Conservation (phyloP, 1,140 invertebrate genomes). For the Leptopilina boulardi region DNA sequence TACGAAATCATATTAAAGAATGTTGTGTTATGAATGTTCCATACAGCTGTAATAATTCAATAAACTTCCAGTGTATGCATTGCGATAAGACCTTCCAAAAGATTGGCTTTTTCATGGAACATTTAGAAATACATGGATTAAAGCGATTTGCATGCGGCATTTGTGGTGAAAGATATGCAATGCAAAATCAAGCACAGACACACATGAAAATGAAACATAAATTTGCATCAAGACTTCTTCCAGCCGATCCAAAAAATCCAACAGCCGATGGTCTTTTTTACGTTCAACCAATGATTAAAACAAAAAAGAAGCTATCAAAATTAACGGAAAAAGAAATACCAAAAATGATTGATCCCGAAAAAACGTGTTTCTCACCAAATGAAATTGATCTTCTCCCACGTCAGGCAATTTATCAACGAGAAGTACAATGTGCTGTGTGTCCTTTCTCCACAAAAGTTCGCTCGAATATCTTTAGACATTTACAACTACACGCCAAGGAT, state of each 20-base stretch:
- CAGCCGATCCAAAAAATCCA: slow-evolving; percentile 76
- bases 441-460: slow-evolving; percentile 84
- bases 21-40: slow-evolving; percentile 60
- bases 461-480: slow-evolving; percentile 84
- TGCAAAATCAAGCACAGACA: slow-evolving; percentile 68
- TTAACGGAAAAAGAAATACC: slow-evolving; percentile 51
- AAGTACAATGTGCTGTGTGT: slow-evolving; percentile 81
- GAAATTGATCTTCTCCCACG: slow-evolving; percentile 81
- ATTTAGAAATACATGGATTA: slow-evolving; percentile 75
- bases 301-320: slow-evolving; percentile 54
- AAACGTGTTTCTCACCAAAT: slow-evolving; percentile 76
- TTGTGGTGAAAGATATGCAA: slow-evolving; percentile 73
- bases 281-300: slow-evolving; percentile 69
- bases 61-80: slow-evolving; percentile 74
- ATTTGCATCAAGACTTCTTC: slow-evolving; percentile 69
- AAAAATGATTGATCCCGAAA: slow-evolving; percentile 64
- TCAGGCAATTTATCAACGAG: slow-evolving; percentile 80
- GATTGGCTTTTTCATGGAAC: slow-evolving; percentile 70
- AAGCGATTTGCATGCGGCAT: slow-evolving; percentile 76
- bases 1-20: slow-evolving; percentile 75
- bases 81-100: slow-evolving; percentile 73
- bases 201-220: slow-evolving; percentile 80
- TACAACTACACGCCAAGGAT: slow-evolving; percentile 81
- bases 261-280: slow-evolving; percentile 77
- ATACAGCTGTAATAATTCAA: slow-evolving; percentile 44